Evolutionary conservation across 2,113 vertebrate species (phyloP), one percentile per base, ranked within the genome.

Genomic region (Phrynosoma platyrhinos): DNA sequence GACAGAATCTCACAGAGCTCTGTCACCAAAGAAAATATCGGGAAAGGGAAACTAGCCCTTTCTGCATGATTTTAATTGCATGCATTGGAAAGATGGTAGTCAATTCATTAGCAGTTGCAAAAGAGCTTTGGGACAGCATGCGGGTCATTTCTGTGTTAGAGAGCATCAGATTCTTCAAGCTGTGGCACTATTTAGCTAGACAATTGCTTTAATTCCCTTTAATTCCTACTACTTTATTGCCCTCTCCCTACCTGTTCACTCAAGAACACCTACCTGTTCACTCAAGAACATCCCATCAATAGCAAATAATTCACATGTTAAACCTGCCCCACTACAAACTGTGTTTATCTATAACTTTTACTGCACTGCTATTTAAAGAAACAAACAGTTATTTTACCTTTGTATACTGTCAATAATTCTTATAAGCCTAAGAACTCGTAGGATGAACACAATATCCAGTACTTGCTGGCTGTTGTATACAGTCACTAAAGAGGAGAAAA

Each of bases 361-460:
- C 1, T 20, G 69, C 20, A 23, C 8, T 42, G 32, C 32, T 21
- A 71, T 66, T 27, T 30, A 27, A 12, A 21, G 53, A 55, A 79
- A 79, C 40, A 12, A 9, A 18, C 2, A 32, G 0, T 68, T 23
- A 69, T 12, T 14, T 90, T 93, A 98, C 98, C 98, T 98, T 87
- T 98, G 90, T 85, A 99, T 96, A 92, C 97, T 98, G 96, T 99
- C 96, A 36, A 99, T 97, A 52, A 99, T 97, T 52, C 98, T 94
- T 79, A 99, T 92, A 62, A 99, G 97, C 68, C 98, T 92, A 47
- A 99, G 97, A 23, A 99, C 97, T 66, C 98, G 91, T 14, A 99
- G 87, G 93, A 99, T 98, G 91, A 99, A 97, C 88, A 99, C 96
- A 0, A 99, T 98, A 92, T 99, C 98, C 95, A 99, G 95, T 66